Conservation (phyloP, 2,797 vertebrate genomes). For the Falco concolor region DNA sequence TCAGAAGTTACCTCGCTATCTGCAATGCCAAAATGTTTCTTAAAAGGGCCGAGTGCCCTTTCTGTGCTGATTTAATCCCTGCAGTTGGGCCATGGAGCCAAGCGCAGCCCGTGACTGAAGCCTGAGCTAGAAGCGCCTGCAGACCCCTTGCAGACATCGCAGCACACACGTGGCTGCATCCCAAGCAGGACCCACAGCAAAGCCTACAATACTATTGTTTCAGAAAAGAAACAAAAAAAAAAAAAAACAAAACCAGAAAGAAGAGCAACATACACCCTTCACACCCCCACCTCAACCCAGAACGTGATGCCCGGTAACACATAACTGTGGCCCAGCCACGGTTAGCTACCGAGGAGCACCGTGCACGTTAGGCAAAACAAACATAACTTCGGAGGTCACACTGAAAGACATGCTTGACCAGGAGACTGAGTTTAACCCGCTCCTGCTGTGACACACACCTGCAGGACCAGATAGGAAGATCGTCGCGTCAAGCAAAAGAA, state of each 20-base stretch:
- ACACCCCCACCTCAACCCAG: not conserved
- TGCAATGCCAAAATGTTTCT: not conserved
- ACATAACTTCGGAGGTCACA: not conserved
- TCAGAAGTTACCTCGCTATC: not conserved
- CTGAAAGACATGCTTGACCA: not conserved
- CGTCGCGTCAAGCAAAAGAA: not conserved
- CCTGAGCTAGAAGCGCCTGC: not conserved
- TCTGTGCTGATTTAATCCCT: not conserved
- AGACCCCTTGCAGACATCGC: not conserved
- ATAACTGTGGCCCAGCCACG: not conserved
- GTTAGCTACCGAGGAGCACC: not conserved
- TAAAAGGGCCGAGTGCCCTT: not conserved
- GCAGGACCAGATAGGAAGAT: not conserved
- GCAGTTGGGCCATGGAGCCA: fast-evolving
- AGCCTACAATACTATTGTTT: not conserved
- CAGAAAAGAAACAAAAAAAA: not conserved
- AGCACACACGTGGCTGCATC: fast-evolving
- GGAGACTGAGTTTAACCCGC: not conserved
- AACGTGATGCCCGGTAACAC: fast-evolving
- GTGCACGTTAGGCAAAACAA: not conserved
- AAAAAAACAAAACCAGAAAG: not conserved
- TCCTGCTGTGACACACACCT: not conserved
- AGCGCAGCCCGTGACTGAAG: fast-evolving
- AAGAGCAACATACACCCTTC: not conserved
- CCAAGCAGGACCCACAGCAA: not conserved